Evolutionary conservation across 2,113 vertebrate species (phyloP), one percentile per base, ranked within the genome.

Genomic region (Tychaedon coryphoeus): DNA sequence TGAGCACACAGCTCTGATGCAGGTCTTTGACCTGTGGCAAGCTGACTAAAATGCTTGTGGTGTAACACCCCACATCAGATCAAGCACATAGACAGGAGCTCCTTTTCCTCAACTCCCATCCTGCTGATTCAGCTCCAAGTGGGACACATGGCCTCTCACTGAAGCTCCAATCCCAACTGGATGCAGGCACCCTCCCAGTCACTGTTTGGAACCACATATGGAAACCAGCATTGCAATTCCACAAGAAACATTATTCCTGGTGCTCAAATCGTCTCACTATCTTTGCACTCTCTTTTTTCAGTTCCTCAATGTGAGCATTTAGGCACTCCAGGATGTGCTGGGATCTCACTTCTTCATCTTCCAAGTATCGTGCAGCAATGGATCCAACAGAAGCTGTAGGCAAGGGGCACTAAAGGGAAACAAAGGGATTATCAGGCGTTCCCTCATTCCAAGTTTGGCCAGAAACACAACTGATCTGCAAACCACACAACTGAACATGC

Each of bases 321-420:
- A 99, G 97, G 36, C 95, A 97, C 87, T 98, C 97, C 67, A 99
- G 92, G 78, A 99, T 98, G 80, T 98, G 98, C 75, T 98, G 96
- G 53, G 98, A 98, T 57, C 98, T 97, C n/a, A 97, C 64, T 38
- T 97, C 98, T 86, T 99, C 99, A 80, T 99, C 98, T 90, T 99
- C 98, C 88, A 99, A 92, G 97, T 98, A 99, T 24, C 95, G 97
- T 29, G 97, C 90, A 24, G 99, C 98, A 95, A 98, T 96, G 1
- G 87, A 96, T 28, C 96, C 97, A 19, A 97, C 96, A 13, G 98
- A 98, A 66, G 98, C 96, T 9, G 92, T 61, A 74, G 97, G 95
- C 67, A 96, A n/a, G 15, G 92, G 94, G 24, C 90, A 70, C 97
- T 98, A 45, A 75, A 83, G 53, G 33, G 93, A 88, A 97, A 89